Conservation (phyloP, 1,140 invertebrate species). For the Heliconius himera region DNA sequence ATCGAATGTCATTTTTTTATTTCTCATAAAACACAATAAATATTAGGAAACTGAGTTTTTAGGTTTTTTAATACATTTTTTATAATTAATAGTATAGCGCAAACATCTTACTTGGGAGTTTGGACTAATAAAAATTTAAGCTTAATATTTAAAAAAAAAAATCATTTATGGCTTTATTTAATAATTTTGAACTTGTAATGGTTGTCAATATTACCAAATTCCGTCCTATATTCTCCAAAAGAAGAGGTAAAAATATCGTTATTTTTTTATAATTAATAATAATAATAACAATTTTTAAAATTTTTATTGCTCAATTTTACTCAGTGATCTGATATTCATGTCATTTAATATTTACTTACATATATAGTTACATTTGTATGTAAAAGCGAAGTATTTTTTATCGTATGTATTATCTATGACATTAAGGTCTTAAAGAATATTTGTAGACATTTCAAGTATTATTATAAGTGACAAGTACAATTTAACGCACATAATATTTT, state of each 20-base stretch:
- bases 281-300: neutral
- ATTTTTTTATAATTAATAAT: neutral
- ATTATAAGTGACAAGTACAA: slow-evolving; percentile 34
- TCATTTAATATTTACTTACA: neutral
- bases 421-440: neutral
- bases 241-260: neutral
- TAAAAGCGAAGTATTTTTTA: neutral
- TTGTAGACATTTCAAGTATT: slow-evolving; percentile 3
- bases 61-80: too few relatives aligned
- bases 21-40: neutral
- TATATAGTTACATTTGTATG: slow-evolving; percentile 17
- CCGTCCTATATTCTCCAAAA: slow-evolving; percentile 14
- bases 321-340: slow-evolving; percentile 28
- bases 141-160: neutral
- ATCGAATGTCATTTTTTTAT: neutral
- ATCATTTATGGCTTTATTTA: neutral
- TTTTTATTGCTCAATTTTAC: slow-evolving; percentile 29
- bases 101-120: too few relatives aligned
- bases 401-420: neutral
- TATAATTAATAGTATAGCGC: too few relatives aligned
- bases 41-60: neutral
- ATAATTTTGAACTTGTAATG: neutral
- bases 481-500: slow-evolving; percentile 33
- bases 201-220: slow-evolving; percentile 20
- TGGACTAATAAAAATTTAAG: too few relatives aligned